Base-by-base conservation (phyloP, 2,797 vertebrate species). In the Sebastes itinus region DNA sequence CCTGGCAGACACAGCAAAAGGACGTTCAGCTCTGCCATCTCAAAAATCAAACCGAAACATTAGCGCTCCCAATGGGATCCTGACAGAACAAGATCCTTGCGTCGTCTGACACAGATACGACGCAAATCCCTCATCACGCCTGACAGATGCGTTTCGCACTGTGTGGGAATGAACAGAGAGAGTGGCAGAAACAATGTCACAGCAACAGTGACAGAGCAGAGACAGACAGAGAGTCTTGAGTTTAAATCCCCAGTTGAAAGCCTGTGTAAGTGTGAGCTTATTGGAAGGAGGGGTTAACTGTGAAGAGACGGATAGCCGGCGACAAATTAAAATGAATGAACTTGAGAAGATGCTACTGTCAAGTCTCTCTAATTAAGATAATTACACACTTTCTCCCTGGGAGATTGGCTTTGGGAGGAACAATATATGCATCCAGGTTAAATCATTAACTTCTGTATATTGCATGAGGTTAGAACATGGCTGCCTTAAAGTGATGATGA, bases 311-410 rank as follows among this genome's bases (percentile, higher is more conserved):
- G 73, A 72, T 22, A 81, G 82, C 66, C 23, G 62, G 64, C 7
- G 63, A 85, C 82, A 91, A 87, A 92, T 90, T 89, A 88, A 91
- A 89, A 92, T 91, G 25, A 92, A 94, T 88, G 86, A 92, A 92
- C 78, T 85, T 82, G 25, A 83, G 90, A 83, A 77, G 84, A 90
- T 56, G 80, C 80, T 22, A 79, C 42, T 25, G 80, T 58, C 49
- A 71, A 88, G 84, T 84, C 62, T 74, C 56, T 83, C 82, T 92
- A 89, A 95, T 94, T 92, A 92, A 77, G 72, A 71, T 82, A 89
- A 84, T 86, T 89, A 89, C 71, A 90, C 79, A 56, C 62, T 60
- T 88, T 84, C 73, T 87, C 61, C 83, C 75, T 27, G 64, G 72
- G 76, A 83, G 69, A 76, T 73, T 80, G 80, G 52, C 75, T 80